phyloP scores from a whole-genome alignment of 2,888 invertebrate species.

The Lithosia quadra region DNA sequence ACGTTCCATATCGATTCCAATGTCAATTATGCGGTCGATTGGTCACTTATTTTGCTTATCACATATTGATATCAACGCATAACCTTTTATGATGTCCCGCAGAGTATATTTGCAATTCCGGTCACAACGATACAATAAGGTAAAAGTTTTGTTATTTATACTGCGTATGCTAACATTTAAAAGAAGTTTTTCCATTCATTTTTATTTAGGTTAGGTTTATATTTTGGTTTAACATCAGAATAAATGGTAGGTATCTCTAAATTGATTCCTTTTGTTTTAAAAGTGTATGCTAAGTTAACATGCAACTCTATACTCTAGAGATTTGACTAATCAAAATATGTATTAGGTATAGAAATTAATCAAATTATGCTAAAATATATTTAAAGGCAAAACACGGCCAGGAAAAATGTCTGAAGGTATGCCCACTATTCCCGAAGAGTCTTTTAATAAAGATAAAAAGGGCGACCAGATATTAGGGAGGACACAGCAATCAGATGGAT shows the following conservation, averaged over 20 bases:
- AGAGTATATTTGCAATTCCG: slow-evolving; percentile 18
- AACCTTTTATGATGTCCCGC: slow-evolving; percentile 31
- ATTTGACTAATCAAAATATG: too few species aligned
- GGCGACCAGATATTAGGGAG: slow-evolving; percentile 5
- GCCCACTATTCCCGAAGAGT: neutral
- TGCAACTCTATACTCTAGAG: too few species aligned
- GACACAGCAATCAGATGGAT: neutral
- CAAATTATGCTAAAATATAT: neutral
- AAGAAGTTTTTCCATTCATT: slow-evolving; percentile 5
- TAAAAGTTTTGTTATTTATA: slow-evolving; percentile 4
- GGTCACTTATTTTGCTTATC: slow-evolving; percentile 44
- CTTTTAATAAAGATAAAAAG: neutral
- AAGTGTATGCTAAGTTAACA: too few species aligned
- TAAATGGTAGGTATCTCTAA: too few species aligned
- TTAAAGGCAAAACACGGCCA: neutral
- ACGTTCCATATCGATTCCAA: slow-evolving; percentile 49
- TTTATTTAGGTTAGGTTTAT: neutral
- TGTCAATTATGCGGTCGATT: slow-evolving; percentile 46
- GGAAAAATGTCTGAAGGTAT: neutral
- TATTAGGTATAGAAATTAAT: too few species aligned
- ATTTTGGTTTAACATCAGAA: neutral
- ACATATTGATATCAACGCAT: slow-evolving; percentile 27
- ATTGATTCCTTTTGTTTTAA: too few species aligned
- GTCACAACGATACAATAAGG: slow-evolving; percentile 14
- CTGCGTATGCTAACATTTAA: neutral